These are phyloP conservation scores for Leptogaster cylindrica DNA, from an alignment of 2,888 invertebrate species.

Conservation along the genomic window DNA sequence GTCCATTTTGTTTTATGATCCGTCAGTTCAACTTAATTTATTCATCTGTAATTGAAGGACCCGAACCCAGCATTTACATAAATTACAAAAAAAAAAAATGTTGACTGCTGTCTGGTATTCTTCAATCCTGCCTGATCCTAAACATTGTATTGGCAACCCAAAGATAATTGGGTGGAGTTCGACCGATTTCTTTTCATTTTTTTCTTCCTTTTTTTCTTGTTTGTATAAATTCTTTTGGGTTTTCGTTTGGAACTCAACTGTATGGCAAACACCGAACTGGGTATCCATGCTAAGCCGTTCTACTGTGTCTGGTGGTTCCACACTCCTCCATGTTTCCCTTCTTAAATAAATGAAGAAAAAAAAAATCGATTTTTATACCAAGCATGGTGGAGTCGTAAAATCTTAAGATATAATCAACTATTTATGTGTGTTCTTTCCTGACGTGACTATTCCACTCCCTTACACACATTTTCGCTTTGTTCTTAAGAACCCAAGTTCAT, in stretches of 20 bases:
- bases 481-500: slow-evolving; percentile 39
- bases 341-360: slow-evolving; percentile 26
- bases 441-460: slow-evolving; percentile 35
- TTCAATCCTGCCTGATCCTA: neutral
- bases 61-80: slow-evolving; percentile 40
- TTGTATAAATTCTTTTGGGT: slow-evolving; percentile 1
- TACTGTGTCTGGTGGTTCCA: neutral
- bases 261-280: neutral
- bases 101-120: neutral
- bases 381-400: slow-evolving; percentile 44
- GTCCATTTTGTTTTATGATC: slow-evolving; percentile 39
- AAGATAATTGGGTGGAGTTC: slow-evolving; percentile 40
- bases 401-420: slow-evolving; percentile 47
- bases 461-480: slow-evolving; percentile 29
- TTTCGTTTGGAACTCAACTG: neutral
- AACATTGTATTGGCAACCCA: slow-evolving; percentile 5
- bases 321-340: slow-evolving; percentile 19
- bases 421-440: slow-evolving; percentile 30
- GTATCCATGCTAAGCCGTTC: neutral
- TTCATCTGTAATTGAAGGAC: slow-evolving; percentile 41
- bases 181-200: neutral
- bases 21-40: slow-evolving; percentile 37
- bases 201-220: neutral
- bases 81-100: slow-evolving; percentile 35
- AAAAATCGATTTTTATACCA: slow-evolving; percentile 45